Base-by-base conservation (phyloP, 1,140 invertebrate species). In the Zaprionus inermis region DNA sequence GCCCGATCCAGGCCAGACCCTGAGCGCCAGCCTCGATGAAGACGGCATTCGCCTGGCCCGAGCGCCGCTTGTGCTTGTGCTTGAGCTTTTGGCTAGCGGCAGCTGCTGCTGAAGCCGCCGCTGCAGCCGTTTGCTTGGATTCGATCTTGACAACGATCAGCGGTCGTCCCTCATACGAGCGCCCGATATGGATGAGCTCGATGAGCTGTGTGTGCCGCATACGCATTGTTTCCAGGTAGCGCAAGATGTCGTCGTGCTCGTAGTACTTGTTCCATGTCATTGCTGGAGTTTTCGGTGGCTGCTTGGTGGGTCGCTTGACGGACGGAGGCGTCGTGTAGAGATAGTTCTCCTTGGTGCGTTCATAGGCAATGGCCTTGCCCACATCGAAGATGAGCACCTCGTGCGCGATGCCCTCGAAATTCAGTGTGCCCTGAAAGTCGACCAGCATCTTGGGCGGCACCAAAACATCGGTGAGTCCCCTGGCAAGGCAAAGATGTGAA, bases 1-100 rank as follows among this genome's bases (percentile, higher is more conserved):
- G 95, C 20, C 96, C 94, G 70, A 98, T 96, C 97, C 97, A 98
- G 92, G 98, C 97, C 44, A 97, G 90, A 0, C 96, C 97, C 82
- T 98, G 97, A 61, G 96, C 95, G 1, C 96, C 94, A 16, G 94
- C 95, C 55, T 96, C 95, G 28, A 96, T 92, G 79, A 96, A 94
- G 30, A 96, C 93, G 0, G 93, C 93, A 59, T 92, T 92, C 30
- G 95, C 95, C 72, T 85, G 78, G 0, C 81, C 84, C 0, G 86
- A 65, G 14, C 82, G 82, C 7, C 80, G 71, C n/a, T 90, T 92
- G 41, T 80, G 63, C 46, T 86, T 90, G 49, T 93, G 93, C 0
- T 90, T 44, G 2, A 44, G 78, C 44, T 83, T 83, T 1, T 65
- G 59, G n/a, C 30, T 70, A 14, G 71, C 3, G 5, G 70, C 70